Percentiles rank a stretch among this genome's conserved stretches.
Conservation (phyloP, 2,113 vertebrate species). For the Nycticryphes semicollaris region DNA sequence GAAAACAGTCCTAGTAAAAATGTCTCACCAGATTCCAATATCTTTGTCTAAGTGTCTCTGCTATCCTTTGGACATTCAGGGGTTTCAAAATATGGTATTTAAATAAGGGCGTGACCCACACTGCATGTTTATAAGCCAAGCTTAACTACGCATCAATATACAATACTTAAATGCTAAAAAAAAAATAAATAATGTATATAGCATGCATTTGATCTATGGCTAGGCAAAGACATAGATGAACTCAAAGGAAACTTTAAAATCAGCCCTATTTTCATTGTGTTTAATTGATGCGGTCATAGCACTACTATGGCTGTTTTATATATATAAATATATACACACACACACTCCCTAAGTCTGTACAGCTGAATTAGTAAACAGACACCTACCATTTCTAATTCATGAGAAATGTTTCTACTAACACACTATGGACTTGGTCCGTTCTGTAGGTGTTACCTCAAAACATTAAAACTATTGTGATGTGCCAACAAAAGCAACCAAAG, state of each 20-base stretch:
- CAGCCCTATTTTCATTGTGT: not conserved
- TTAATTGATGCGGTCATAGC: not conserved
- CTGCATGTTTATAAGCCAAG: not conserved
- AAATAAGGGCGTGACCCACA: not conserved
- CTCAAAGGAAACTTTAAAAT: not conserved
- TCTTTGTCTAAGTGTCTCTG: not conserved
- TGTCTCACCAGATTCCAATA: not conserved
- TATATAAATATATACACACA: not conserved
- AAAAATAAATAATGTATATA: not conserved
- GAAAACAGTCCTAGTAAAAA: not conserved
- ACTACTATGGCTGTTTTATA: not conserved
- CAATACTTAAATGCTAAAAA: not conserved
- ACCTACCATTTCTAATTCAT: not conserved
- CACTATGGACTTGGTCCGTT: not conserved
- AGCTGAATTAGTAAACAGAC: not conserved
- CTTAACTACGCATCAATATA: not conserved
- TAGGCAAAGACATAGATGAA: not conserved
- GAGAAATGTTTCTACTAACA: not conserved
- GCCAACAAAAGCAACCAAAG: slow-evolving; percentile 55
- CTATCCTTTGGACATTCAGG: not conserved
- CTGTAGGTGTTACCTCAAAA: slow-evolving; percentile 50
- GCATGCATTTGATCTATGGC: not conserved
- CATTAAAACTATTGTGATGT: slow-evolving; percentile 36
- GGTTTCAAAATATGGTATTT: not conserved
- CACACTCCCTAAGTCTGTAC: not conserved